Evolutionary conservation across 1,140 invertebrate species (phyloP), one percentile per base, ranked within the genome.

Genomic region (silkworm (Bombyx mori)): DNA sequence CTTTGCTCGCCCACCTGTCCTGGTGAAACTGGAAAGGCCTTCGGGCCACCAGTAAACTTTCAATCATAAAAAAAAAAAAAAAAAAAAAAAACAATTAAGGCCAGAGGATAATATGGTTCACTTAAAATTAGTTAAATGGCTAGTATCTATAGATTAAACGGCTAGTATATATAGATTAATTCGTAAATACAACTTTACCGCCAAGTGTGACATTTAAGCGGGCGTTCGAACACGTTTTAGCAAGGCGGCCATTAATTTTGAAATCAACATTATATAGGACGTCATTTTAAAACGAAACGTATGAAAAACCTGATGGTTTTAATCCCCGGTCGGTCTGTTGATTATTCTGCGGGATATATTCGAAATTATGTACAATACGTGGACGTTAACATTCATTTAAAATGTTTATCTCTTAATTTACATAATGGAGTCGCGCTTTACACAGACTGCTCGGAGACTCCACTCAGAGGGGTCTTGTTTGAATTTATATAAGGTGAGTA

Each of bases 351-450:
- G 56, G 53, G 56, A 63, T 55, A 53, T 59, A 63, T 43, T 56
- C 48, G 61, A 18, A 54, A 44, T 53, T 52, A 52, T 55, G 51
- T 63, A 49, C 53, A 58, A 62, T 58, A 62, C 35, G 52, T 56
- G 56, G 53, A 63, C 55, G 58, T 53, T 57, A 62, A 62, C 60
- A 64, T 67, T 67, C 51, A 67, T 69, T 66, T 65, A 58, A 66
- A 70, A 70, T 70, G 62, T 67, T 70, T 70, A 67, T 70, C 62
- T 65, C 59, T 67, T 60, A 46, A 70, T 70, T 70, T 70, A 60
- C 65, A 70, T 70, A 67, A 70, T 62, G 62, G 57, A 65, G 58
- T 67, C 53, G 58, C 56, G 43, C 55, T 55, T 57, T 61, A 56
- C 54, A 57, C 65, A 70, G 68, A 70, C 68, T 60, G 68, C 65